Evolutionary conservation across 2,113 vertebrate species (phyloP).

Genomic region (Megaptera novaeangliae): DNA sequence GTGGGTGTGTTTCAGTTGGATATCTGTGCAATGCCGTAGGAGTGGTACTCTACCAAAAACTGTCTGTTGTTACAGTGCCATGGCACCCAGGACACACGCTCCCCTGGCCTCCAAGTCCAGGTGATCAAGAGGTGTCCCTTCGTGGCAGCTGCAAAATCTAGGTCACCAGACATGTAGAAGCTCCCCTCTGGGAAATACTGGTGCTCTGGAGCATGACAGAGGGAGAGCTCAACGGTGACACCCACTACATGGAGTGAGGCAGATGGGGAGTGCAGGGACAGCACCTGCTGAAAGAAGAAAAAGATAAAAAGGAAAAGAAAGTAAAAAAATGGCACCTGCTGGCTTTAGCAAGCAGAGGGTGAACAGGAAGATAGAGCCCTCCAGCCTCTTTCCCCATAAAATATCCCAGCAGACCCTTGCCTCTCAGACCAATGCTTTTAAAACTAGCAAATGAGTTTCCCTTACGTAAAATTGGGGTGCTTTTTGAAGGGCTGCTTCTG

Average conservation of each 20-base stretch:
- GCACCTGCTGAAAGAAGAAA: neutral
- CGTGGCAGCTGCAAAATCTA: neutral
- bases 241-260: neutral
- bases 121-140: neutral
- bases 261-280: neutral
- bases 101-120: neutral
- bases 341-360: neutral
- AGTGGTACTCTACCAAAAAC: neutral
- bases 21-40: neutral
- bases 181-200: neutral
- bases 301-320: neutral
- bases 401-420: neutral
- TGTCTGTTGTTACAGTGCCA: neutral
- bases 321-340: neutral
- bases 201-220: neutral
- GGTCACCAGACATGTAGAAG: neutral
- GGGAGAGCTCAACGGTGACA: neutral
- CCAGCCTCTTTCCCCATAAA: neutral
- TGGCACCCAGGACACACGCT: neutral
- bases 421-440: neutral
- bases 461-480: neutral
- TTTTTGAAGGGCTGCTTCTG: neutral
- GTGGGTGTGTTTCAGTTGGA: neutral
- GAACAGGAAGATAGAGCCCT: too few species aligned
- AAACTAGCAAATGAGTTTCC: neutral